Evolutionary conservation across 1,140 invertebrate genomes (phyloP).

Genomic region (Trissolcus basalis): DNA sequence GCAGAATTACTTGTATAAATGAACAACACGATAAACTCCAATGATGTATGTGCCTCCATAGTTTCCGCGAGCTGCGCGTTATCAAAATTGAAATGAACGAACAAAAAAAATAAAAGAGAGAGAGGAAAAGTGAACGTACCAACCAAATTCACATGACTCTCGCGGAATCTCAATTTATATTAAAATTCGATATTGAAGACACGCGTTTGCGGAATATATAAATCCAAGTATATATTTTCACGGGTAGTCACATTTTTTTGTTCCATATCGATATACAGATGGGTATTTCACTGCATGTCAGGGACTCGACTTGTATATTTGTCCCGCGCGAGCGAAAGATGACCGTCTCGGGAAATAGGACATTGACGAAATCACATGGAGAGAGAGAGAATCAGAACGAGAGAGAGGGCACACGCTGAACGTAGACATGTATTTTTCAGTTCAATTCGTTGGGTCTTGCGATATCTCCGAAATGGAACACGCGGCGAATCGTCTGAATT

Average conservation of each 20-base stretch:
- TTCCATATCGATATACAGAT: constrained; percentile 32
- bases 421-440: constrained; percentile 54
- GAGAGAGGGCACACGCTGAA: neutral
- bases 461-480: constrained; percentile 32
- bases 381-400: constrained; percentile 23
- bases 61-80: constrained; percentile 7
- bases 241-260: constrained; percentile 2
- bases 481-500: constrained; percentile 42
- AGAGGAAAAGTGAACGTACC: neutral
- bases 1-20: constrained; percentile 35
- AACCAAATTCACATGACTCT: neutral
- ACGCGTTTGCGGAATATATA: no score
- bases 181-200: no score
- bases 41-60: constrained; percentile 10
- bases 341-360: constrained; percentile 57
- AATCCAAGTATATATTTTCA: no score
- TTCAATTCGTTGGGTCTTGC: constrained; percentile 11
- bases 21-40: constrained; percentile 26
- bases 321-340: constrained; percentile 31
- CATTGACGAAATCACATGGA: constrained; percentile 32
- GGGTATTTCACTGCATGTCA: constrained; percentile 3
- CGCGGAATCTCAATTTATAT: no score
- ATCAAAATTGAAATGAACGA: constrained; percentile 26
- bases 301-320: constrained; percentile 4
- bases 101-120: neutral